Base-by-base conservation (phyloP, 2,113 vertebrate genomes). In the Calidris pygmaea region DNA sequence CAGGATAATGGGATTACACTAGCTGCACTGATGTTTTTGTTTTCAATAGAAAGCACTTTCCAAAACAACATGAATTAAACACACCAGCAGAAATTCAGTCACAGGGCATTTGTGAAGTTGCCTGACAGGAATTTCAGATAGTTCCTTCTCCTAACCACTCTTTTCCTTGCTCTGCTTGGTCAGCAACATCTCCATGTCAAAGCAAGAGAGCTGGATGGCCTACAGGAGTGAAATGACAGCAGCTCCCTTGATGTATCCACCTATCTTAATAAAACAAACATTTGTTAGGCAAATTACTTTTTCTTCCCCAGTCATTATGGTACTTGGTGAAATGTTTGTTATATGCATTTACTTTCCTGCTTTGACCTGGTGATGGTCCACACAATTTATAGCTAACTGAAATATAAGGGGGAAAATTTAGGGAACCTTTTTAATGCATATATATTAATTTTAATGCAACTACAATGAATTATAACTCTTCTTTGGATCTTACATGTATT, bases 221-320 rank as follows among this genome's bases (percentile, higher is more conserved):
- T 60, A 27, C 8, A 50, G 16, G 15, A 16, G 4, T 43, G 43
- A 93, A 93, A 67, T 16, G 26, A 19, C 21, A 80, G 32, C 29
- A 80, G 14, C 2, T 90, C 14, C 7, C 24, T 74, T 55, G 18
- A 56, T 0, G 0, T 43, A 55, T 7, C 10, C 29, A 62, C 14
- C 10, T 83, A 66, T 22, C 10, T 43, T 85, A 32, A 27, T 32
- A 50, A 87, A 87, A 35, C 7, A 17, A 50, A 3, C 5, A 41
- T 47, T 39, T 68, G 1, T 59, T 60, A 58, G 5, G 24, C 18
- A 43, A 67, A 56, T 73, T 20, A 22, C 4, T 32, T 90, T 81
- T 89, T 77, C 50, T 60, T 48, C 6, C 10, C 14, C 13, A 27
- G 7, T 56, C 47, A 22, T 47, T 59, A 56, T 13, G 11, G 14